Evolutionary conservation across 1,140 invertebrate genomes (phyloP).

Genomic region (Drosophila kikkawai): DNA sequence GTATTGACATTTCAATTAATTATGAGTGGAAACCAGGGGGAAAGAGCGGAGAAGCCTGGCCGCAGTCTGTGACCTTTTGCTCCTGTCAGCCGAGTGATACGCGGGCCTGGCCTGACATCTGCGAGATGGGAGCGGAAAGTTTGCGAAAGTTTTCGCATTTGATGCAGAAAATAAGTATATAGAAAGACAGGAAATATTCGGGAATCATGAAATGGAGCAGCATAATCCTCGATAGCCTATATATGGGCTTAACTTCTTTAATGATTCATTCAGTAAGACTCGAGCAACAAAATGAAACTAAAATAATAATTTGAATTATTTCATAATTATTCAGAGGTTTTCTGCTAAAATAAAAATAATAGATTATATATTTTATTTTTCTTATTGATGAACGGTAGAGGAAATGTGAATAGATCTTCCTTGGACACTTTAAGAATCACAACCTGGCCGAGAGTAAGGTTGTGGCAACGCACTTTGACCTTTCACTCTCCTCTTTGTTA

Average conservation of each 20-base stretch:
- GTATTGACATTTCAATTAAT: constrained; percentile 84
- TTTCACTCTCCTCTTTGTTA: constrained; percentile 22
- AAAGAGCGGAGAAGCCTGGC: constrained; percentile 6
- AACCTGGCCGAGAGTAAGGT: neutral
- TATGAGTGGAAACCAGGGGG: constrained; percentile 36
- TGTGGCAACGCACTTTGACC: constrained; percentile 51
- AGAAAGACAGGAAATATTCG: neutral
- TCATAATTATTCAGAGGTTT: neutral
- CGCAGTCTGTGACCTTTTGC: constrained; percentile 66
- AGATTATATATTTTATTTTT: too few relatives aligned
- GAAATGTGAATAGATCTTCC: neutral
- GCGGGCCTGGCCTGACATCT: constrained; percentile 33
- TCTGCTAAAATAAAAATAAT: too few relatives aligned
- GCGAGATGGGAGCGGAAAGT: constrained; percentile 36
- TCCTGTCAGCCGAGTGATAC: constrained; percentile 31
- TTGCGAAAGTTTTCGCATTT: neutral
- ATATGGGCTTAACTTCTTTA: neutral
- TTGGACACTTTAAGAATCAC: neutral
- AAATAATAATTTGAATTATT: too few relatives aligned
- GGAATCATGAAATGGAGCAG: neutral
- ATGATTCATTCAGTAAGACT: too few relatives aligned
- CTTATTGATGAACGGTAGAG: neutral
- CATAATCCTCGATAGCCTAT: neutral
- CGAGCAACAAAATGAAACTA: too few relatives aligned
- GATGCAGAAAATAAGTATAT: neutral